Conservation (phyloP, 1,140 invertebrate genomes). For the Ceratosolen fusciceps region DNA sequence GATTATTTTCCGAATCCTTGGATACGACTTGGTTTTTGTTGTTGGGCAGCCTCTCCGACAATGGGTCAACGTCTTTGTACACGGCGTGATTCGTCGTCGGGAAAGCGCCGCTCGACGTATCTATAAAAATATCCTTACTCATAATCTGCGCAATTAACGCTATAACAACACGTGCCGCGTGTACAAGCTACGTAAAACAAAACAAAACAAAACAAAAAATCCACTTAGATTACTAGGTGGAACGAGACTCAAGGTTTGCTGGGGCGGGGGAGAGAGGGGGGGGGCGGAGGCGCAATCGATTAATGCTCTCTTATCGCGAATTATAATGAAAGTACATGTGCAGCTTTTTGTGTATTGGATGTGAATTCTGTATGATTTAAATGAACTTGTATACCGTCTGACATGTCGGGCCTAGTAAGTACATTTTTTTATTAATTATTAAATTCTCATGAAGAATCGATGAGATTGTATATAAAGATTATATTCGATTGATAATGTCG, state of each 20-base stretch:
- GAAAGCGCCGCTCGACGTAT: constrained; percentile 52
- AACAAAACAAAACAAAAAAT: not conserved
- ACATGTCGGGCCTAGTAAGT: too few relatives aligned
- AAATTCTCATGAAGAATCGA: too few relatives aligned
- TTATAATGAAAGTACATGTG: not conserved
- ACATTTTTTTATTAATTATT: too few relatives aligned
- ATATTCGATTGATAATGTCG: too few relatives aligned
- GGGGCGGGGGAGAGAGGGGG: not conserved
- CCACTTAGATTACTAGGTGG: too few relatives aligned
- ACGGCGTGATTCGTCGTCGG: not conserved
- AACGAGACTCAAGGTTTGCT: not conserved
- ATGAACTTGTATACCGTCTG: too few relatives aligned
- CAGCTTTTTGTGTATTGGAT: too few relatives aligned
- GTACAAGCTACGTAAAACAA: not conserved
- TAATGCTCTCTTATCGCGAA: not conserved
- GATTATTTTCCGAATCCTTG: constrained; percentile 54
- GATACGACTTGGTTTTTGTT: constrained; percentile 43
- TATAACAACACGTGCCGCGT: too few relatives aligned
- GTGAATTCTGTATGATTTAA: too few relatives aligned
- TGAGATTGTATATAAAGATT: too few relatives aligned
- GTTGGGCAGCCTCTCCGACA: not conserved
- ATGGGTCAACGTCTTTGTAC: not conserved
- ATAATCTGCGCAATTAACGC: not conserved
- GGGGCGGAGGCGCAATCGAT: too few relatives aligned
- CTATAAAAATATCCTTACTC: constrained; percentile 28